Conservation (phyloP, 2,888 invertebrate genomes). For the Perithous albicinctus region DNA sequence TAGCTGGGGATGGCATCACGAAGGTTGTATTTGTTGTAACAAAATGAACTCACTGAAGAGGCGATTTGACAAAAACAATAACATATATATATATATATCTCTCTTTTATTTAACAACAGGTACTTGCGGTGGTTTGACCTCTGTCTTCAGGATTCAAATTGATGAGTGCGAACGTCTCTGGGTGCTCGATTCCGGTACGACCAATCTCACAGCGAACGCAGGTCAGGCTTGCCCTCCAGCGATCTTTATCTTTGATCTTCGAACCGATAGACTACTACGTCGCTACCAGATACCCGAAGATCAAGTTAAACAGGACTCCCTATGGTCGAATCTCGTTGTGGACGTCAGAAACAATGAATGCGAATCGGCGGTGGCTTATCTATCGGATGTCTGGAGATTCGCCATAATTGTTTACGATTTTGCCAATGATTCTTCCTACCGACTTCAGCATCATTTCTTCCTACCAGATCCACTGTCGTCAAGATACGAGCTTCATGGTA, state of each 20-base stretch:
- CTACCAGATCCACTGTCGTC: constrained; percentile 91
- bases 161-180: constrained; percentile 92
- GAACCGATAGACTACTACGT: constrained; percentile 87
- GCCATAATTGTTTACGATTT: constrained; percentile 88
- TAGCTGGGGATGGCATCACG: constrained; percentile 89
- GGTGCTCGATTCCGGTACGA: constrained; percentile 93
- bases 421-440: constrained; percentile 87
- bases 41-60: background rate
- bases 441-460: constrained; percentile 89
- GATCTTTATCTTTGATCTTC: constrained; percentile 90
- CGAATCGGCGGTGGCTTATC: constrained; percentile 88
- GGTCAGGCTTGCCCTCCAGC: constrained; percentile 91
- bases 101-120: constrained; percentile 81
- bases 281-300: constrained; percentile 89
- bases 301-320: constrained; percentile 88
- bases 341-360: constrained; percentile 88
- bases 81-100: background rate
- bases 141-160: constrained; percentile 91
- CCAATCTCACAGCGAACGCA: constrained; percentile 88
- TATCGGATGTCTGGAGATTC: constrained; percentile 90
- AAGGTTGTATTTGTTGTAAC: constrained; percentile 83
- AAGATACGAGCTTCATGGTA: constrained; percentile 89
- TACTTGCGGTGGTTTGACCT: constrained; percentile 90
- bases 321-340: constrained; percentile 89
- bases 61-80: background rate